Conservation (phyloP, 1,140 invertebrate genomes). For the Lepidurus arcticus region DNA sequence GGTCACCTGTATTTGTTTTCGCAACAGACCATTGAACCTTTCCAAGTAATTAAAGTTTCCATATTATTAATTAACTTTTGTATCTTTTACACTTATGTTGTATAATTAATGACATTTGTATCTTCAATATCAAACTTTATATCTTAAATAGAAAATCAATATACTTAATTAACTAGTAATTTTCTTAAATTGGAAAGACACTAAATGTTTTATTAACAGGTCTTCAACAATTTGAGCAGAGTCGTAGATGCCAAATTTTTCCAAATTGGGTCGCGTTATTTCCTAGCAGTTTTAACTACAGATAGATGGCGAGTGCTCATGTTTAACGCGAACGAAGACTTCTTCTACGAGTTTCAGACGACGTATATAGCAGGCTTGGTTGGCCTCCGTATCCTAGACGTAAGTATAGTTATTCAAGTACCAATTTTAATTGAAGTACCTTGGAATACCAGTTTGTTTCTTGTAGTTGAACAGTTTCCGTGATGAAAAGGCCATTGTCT, state of each 20-base stretch:
- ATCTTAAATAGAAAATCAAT: too few relatives aligned
- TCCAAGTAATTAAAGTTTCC: neutral
- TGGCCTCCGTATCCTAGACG: neutral
- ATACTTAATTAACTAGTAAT: too few relatives aligned
- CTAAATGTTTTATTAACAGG: neutral
- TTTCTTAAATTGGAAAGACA: neutral
- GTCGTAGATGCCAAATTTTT: neutral
- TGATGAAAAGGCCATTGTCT: neutral
- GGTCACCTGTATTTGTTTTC: neutral
- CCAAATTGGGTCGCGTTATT: neutral
- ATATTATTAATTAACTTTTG: too few relatives aligned
- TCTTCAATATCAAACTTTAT: too few relatives aligned
- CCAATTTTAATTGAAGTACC: too few relatives aligned
- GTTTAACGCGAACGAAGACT: neutral
- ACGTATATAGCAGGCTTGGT: neutral
- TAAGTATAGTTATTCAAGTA: neutral
- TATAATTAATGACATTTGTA: too few relatives aligned
- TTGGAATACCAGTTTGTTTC: too few relatives aligned
- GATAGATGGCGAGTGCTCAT: neutral
- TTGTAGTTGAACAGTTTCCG: neutral
- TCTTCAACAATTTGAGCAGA: neutral
- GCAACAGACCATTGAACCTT: neutral
- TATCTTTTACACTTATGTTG: too few relatives aligned
- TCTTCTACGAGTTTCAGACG: neutral
- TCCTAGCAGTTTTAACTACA: neutral